Evolutionary conservation across 1,140 invertebrate species (phyloP).

Genomic region (Platorchestia sp.): DNA sequence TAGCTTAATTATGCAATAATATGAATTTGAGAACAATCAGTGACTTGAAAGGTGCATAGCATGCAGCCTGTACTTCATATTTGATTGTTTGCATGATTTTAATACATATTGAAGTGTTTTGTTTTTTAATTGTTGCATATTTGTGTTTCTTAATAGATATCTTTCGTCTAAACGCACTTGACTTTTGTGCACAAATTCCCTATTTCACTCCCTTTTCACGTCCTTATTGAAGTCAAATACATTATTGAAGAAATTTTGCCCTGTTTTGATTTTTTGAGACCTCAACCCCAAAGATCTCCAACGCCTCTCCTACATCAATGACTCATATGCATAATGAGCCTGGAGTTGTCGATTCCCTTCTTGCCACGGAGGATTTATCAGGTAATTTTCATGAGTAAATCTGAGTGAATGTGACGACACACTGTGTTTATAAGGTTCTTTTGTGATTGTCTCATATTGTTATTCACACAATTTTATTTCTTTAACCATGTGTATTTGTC

Average conservation of each 20-base stretch:
- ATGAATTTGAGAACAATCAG: background rate
- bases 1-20: too few species aligned
- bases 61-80: background rate
- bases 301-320: background rate
- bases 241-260: background rate
- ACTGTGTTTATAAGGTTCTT: background rate
- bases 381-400: background rate
- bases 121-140: background rate
- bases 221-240: background rate
- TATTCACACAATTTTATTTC: background rate
- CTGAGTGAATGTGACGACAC: background rate
- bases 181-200: background rate
- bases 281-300: background rate
- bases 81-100: background rate
- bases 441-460: background rate
- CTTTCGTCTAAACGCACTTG: background rate
- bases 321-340: background rate
- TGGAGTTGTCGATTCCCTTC: background rate
- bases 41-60: background rate
- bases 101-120: background rate
- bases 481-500: background rate
- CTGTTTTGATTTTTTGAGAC: background rate
- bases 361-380: background rate
- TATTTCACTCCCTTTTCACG: background rate
- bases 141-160: background rate